Evolutionary conservation across 2,888 invertebrate genomes (phyloP).

Genomic region (Drosophila mettleri): DNA sequence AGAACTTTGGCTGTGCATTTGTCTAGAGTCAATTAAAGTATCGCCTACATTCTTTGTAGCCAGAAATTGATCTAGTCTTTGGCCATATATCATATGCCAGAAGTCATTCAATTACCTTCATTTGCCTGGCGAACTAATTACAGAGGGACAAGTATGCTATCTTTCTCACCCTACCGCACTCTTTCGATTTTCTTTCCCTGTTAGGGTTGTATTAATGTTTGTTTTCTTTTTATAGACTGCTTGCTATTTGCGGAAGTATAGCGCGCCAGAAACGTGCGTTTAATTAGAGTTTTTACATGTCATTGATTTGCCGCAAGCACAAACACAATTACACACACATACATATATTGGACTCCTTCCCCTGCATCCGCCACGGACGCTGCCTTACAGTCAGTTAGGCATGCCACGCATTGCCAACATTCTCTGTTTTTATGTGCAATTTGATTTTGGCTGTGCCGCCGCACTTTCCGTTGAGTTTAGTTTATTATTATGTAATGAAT

Average conservation of each 20-base stretch:
- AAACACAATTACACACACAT: conserved; percentile 28
- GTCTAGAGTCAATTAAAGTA: conserved; percentile 32
- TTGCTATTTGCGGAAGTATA: conserved; percentile 33
- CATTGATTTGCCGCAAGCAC: conserved; percentile 68
- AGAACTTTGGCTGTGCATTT: not conserved
- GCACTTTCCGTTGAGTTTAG: conserved; percentile 68
- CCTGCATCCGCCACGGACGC: no score
- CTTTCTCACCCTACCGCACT: not conserved
- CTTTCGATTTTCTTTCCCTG: conserved; percentile 2
- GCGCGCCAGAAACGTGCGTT: conserved; percentile 67
- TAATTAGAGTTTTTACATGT: conserved; percentile 77
- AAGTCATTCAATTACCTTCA: conserved; percentile 36
- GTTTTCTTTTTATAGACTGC: conserved; percentile 34
- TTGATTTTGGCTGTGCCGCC: conserved; percentile 59
- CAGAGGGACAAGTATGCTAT: conserved; percentile 23
- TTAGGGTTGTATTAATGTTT: conserved; percentile 20
- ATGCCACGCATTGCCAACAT: conserved; percentile 48
- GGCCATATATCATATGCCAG: conserved; percentile 45
- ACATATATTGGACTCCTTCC: conserved; percentile 16
- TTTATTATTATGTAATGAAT: conserved; percentile 79
- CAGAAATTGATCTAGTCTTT: conserved; percentile 1
- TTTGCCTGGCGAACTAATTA: conserved; percentile 38
- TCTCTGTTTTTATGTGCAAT: conserved; percentile 49
- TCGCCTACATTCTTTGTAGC: conserved; percentile 7
- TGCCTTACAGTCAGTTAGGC: conserved; percentile 6